These are phyloP conservation scores for Cyclargus thomasi DNA, from an alignment of 1,140 invertebrate species.

Conservation along the genomic window DNA sequence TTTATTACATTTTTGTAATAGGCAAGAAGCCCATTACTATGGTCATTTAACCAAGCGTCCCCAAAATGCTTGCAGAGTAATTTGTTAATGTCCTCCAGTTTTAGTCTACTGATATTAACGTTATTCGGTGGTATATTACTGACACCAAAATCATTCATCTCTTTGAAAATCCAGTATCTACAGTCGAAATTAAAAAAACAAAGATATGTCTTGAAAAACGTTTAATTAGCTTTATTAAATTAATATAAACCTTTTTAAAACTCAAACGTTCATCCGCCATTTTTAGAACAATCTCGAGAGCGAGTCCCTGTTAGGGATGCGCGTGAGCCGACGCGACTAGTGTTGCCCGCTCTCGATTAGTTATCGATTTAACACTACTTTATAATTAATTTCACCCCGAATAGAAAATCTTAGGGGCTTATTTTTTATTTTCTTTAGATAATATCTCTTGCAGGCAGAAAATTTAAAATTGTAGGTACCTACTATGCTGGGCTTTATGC, in stretches of 20 bases:
- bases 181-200: too few species aligned
- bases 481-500: conserved; percentile 7
- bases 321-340: too few species aligned
- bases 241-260: too few species aligned
- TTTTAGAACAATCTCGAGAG: too few species aligned
- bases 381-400: conserved; percentile 19
- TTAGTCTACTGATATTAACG: conserved; percentile 14
- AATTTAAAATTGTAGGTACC: conserved; percentile 21
- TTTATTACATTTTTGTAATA: conserved; percentile 21
- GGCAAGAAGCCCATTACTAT: conserved; percentile 8
- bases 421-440: conserved; percentile 17
- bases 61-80: conserved; percentile 20
- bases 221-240: too few species aligned
- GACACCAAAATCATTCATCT: conserved; percentile 18
- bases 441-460: conserved; percentile 16
- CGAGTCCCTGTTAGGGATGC: too few species aligned
- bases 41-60: conserved; percentile 17
- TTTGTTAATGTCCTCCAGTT: conserved; percentile 18
- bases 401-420: conserved; percentile 12
- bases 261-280: too few species aligned
- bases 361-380: too few species aligned
- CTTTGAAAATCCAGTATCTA: conserved; percentile 12
- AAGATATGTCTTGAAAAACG: too few species aligned
- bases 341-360: too few species aligned
- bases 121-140: conserved; percentile 17